A percentile compares a stretch with the other conserved stretches of the same genome.
Evolutionary conservation across 2,888 invertebrate genomes (phyloP).

Genomic region (Athalia cordata): DNA sequence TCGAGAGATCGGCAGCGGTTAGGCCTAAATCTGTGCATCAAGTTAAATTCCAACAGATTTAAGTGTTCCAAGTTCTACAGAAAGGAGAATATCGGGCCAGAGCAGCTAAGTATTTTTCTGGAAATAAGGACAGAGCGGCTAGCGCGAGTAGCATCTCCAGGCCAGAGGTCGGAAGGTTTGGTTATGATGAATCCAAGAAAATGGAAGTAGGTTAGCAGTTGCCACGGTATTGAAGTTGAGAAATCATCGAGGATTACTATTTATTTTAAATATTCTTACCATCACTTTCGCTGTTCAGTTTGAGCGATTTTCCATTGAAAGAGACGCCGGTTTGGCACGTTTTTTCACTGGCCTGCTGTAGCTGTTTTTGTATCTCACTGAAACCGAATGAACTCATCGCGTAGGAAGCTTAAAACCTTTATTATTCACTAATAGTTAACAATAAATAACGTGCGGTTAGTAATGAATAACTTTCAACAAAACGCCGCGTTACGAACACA

Average conservation of each 20-base stretch:
- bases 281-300: conserved; percentile 86
- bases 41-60: no score
- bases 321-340: conserved; percentile 80
- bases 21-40: not conserved
- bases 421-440: not conserved
- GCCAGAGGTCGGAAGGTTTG: conserved; percentile 28
- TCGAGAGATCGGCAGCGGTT: conserved; percentile 4
- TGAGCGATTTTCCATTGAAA: conserved; percentile 87
- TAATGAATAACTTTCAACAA: no score
- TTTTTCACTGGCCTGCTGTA: conserved; percentile 59
- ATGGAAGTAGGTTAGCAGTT: not conserved
- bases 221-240: conserved; percentile 8
- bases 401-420: conserved; percentile 6
- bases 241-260: conserved; percentile 24
- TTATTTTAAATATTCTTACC: conserved; percentile 76
- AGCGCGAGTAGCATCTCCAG: not conserved
- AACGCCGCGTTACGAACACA: no score
- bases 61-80: no score
- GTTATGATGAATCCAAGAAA: conserved; percentile 35
- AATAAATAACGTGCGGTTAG: no score
- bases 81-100: no score
- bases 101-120: no score
- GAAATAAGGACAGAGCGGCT: no score
- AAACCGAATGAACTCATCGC: conserved; percentile 77
- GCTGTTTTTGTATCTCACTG: conserved; percentile 74